Conservation (phyloP, 23 tunicate genomes). For the Botrylloides violaceus region DNA sequence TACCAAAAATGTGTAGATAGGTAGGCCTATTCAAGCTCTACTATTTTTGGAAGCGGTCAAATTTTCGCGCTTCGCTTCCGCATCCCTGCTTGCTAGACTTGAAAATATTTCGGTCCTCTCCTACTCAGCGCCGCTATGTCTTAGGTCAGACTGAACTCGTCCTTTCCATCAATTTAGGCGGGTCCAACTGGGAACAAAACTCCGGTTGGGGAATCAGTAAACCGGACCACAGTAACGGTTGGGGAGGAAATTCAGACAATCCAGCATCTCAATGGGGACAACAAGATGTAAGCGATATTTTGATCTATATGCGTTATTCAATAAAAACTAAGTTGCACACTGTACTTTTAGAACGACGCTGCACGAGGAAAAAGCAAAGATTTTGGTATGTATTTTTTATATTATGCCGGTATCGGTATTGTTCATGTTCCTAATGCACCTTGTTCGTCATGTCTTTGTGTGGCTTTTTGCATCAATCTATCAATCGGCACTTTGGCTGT, state of each 20-base stretch:
- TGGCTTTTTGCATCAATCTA: too few relatives aligned
- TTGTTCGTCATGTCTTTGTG: too few relatives aligned
- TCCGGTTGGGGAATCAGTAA: conserved; percentile 18
- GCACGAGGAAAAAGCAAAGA: conserved; percentile 40
- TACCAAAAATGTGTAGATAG: too few relatives aligned
- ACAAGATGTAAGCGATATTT: conserved; percentile 12
- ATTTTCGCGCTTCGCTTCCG: not conserved
- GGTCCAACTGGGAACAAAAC: conserved; percentile 19
- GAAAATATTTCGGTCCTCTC: not conserved
- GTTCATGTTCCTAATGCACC: too few relatives aligned
- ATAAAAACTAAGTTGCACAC: not conserved
- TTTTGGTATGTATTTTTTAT: conserved; percentile 63
- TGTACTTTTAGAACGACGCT: conserved; percentile 48
- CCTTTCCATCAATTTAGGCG: not conserved
- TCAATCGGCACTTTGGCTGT: too few relatives aligned
- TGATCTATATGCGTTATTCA: not conserved
- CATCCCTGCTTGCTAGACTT: not conserved
- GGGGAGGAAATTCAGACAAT: conserved; percentile 20
- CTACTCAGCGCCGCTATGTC: not conserved
- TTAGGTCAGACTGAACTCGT: not conserved
- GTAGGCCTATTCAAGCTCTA: too few relatives aligned
- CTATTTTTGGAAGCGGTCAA: too few relatives aligned
- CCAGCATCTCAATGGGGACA: conserved; percentile 63
- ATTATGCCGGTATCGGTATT: too few relatives aligned
- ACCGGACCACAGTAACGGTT: conserved; percentile 10